Evolutionary conservation across 2,888 invertebrate species (phyloP).

Genomic region (Linnaemya tessellans): DNA sequence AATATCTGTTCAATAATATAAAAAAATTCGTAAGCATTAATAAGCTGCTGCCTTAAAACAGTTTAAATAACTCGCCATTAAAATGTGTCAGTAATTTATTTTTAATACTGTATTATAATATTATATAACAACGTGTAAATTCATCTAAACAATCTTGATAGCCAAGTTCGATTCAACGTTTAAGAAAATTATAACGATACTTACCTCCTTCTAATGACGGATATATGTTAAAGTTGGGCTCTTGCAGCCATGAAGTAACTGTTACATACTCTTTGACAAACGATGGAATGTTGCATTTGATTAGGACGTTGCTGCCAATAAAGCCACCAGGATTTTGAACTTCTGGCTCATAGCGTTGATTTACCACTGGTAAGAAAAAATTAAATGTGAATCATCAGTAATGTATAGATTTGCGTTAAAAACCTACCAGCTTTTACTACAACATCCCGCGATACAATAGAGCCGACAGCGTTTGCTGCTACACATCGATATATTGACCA

Average conservation of each 20-base stretch:
- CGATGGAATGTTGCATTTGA: slow-evolving; percentile 85
- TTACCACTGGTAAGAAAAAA: slow-evolving; percentile 83
- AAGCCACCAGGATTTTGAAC: slow-evolving; percentile 86
- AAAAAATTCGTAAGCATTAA: no score
- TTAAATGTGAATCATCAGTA: neutral
- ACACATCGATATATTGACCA: slow-evolving; percentile 85
- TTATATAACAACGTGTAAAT: no score
- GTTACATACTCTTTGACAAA: slow-evolving; percentile 85
- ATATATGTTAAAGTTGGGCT: slow-evolving; percentile 85
- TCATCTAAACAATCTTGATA: no score
- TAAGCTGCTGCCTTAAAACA: no score
- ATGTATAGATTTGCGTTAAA: neutral
- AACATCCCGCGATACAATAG: slow-evolving; percentile 85
- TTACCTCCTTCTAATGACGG: slow-evolving; percentile 85
- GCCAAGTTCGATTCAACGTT: no score
- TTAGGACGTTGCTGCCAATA: slow-evolving; percentile 85
- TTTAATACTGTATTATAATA: no score
- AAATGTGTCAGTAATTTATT: no score
- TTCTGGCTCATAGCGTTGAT: slow-evolving; percentile 85
- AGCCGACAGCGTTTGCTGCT: slow-evolving; percentile 84
- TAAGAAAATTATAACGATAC: slow-evolving; percentile 29
- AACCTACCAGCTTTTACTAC: slow-evolving; percentile 84
- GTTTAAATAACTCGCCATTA: no score
- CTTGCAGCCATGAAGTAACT: slow-evolving; percentile 85
- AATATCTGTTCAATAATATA: no score